Evolutionary conservation across 2,888 invertebrate species (phyloP), one percentile per base, ranked within the genome.

Genomic region (Drosophila mayaguana): DNA sequence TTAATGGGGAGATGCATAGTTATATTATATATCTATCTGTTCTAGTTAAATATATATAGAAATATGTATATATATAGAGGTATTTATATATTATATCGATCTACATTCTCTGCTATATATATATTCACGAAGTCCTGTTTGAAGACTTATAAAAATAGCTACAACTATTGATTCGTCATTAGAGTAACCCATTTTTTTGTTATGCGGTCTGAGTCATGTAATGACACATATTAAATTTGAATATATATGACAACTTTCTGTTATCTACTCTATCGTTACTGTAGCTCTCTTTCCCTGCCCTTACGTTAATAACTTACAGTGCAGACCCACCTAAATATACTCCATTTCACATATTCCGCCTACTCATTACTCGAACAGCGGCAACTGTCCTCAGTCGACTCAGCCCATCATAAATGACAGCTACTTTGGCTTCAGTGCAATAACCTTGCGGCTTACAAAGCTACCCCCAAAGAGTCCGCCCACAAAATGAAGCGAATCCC

Each of bases 351-450:
- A 16, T 22, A 22, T 22, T 42, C 36, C 34, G 5, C 34, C 16
- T n/a, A 46, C 7, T 38, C 67, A 69, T 60, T 60, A 43, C 54
- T 66, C 36, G 34, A 51, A 14, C 34, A 20, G 11, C 16, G 25
- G 16, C 20, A 40, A 16, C 22, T 9, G 50, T 12, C 2, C 40
- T 16, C 20, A 28, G 22, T 7, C 32, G 2, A 16, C 16, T 4
- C 34, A 2, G 18, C 28, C 43, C 28, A 22, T 57, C 53, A 43
- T 43, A 54, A 45, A 40, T 28, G 73, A 36, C 62, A 38, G 62
- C 50, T 43, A 70, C 64, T 74, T 63, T 70, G 75, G 61, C 70
- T 78, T 60, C 60, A 50, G 77, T 78, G 79, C 75, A 77, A 78
- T 71, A 78, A 78, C 75, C 77, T 70, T 57, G 36, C 53, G 60